Evolutionary conservation across 2,113 vertebrate species (phyloP), one percentile per base, ranked within the genome.

Genomic region (Erinaceus europaeus): DNA sequence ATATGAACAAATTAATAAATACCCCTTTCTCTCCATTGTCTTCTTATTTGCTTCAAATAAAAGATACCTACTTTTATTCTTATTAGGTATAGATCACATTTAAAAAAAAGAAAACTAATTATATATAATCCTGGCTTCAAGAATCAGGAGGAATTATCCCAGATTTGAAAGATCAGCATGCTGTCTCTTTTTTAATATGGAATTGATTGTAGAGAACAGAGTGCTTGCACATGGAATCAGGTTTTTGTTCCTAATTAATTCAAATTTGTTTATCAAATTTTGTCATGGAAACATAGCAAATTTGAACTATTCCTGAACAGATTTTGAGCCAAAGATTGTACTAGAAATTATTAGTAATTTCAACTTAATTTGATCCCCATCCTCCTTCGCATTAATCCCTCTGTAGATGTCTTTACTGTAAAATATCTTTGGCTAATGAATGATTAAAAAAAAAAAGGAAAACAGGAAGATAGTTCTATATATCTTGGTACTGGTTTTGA

Each of bases 241-340:
- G 44, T 34, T 81, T 89, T 71, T 84, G n/a, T n/a, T n/a, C n/a
- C n/a, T n/a, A n/a, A 82, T 82, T 88, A 87, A 91, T 82, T 78
- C 27, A 83, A 79, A 88, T 72, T 83, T 80, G 25, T 84, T 89
- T 68, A 62, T 92, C 55, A 89, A 84, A 89, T 14, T 79, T 53
- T 90, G 10, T 57, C 20, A n/a, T 48, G 50, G 65, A 73, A 89
- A 91, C 40, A 73, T 21, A 25, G 38, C 3, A 44, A 20, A 72
- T 68, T 84, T 88, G 75, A 90, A 78, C 44, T 75, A n/a, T 64
- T 6, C 3, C 4, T 27, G 10, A 53, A n/a, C 34, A 69, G n/a
- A 44, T 87, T 77, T 92, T 61, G 38, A 86, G 34, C 32, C 84
- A 68, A 34, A 48, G 40, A 79, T 44, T 90, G 61, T 74, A 25